Evolutionary conservation across 35 echinoderm and acorn worm genomes (phyloP).

Genomic region (Heliocidaris erythrogramma): DNA sequence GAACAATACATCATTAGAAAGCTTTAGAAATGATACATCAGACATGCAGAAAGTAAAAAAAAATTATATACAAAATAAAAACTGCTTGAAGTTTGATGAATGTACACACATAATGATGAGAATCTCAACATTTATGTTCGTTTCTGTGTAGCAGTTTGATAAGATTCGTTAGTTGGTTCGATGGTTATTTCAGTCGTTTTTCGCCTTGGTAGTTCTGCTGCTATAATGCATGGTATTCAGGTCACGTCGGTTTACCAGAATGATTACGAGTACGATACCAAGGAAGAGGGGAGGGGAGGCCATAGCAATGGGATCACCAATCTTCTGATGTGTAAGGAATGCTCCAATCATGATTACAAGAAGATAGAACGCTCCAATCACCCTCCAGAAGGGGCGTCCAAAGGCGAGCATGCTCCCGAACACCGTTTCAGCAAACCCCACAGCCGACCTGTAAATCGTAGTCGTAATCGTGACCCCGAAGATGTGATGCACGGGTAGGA

Average conservation of each 20-base stretch:
- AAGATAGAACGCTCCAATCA: conserved; percentile 31
- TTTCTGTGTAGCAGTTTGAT: background rate
- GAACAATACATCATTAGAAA: too few relatives aligned
- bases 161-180: background rate
- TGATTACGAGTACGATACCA: background rate
- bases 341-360: conserved; percentile 39
- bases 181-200: background rate
- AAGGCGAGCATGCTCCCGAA: conserved; percentile 39
- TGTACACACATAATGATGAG: background rate
- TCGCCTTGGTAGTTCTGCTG: background rate
- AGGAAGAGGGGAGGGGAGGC: background rate
- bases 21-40: too few relatives aligned
- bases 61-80: too few relatives aligned
- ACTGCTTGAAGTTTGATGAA: too few relatives aligned
- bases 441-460: conserved; percentile 27
- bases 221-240: conserved; percentile 22
- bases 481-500: background rate
- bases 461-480: conserved; percentile 30
- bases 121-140: background rate
- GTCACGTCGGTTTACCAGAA: background rate
- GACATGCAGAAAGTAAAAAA: too few relatives aligned
- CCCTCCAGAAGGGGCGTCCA: conserved; percentile 32
- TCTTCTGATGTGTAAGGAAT: background rate
- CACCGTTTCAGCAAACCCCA: conserved; percentile 21
- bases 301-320: conserved; percentile 38